Evolutionary conservation across 2,888 invertebrate species (phyloP), one percentile per base, ranked within the genome.

Genomic region (Drosophila hamatofila): DNA sequence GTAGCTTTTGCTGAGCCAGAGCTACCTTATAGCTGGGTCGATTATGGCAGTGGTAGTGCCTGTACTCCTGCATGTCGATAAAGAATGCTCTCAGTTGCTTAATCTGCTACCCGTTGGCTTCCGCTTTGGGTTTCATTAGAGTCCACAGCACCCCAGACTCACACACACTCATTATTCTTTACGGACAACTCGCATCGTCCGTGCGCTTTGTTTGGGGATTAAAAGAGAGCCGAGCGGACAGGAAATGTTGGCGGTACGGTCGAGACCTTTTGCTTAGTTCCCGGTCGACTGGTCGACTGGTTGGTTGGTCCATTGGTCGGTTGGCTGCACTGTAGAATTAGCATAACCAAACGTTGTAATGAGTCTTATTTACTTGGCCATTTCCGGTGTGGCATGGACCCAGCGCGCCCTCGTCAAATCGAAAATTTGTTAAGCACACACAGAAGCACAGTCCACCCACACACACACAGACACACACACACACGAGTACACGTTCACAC

Each of bases 361-460:
- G 88, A 82, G 89, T 84, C 85, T 72, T 84, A 87, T 86, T 89
- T 86, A 86, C 86, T 88, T 88, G 89, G 73, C 80, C 84, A 89
- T 86, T 87, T 89, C 88, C 86, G 82, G 82, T 82, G 74, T 39
- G 85, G 75, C 61, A 18, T 37, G 52, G 56, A 48, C 58, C 42
- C 57, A 56, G 56, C 7, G 39, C 54, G 60, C 60, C 64, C 25
- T 61, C 65, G 64, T 79, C 68, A 66, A 79, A 80, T 88, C 78
- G 55, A 55, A 75, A 57, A 70, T 55, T 71, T 75, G 21, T 18
- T 18, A n/a, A 55, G 46, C 61, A 68, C 60, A 68, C 57, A 67
- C 52, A 57, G 27, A 18, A 21, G 14, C 48, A 61, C 51, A 52
- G 18, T 46, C 27, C 21, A 25, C 54, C 14, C 16, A 11, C 41